phyloP scores from a whole-genome alignment of 1,140 invertebrate species.

The Zaprionus davidi region DNA sequence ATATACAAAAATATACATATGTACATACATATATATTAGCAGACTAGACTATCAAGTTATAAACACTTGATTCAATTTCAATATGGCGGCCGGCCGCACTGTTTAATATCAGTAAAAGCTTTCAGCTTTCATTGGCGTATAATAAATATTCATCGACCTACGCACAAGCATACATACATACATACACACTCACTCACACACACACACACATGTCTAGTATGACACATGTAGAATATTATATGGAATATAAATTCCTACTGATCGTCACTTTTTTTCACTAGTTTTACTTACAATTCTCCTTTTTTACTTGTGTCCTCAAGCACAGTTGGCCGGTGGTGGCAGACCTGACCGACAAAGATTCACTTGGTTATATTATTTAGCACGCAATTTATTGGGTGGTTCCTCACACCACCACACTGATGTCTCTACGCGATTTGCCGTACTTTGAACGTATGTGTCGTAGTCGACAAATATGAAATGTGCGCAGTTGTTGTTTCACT shows the following conservation, averaged over 20 bases:
- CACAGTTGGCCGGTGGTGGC: conserved; percentile 59
- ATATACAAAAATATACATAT: background rate
- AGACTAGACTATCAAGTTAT: background rate
- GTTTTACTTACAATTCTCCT: conserved; percentile 60
- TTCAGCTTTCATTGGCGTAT: conserved; percentile 25
- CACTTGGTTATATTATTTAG: conserved; percentile 48
- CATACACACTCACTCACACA: conserved; percentile 15
- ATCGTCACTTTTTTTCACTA: conserved; percentile 5
- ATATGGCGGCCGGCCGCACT: conserved; percentile 55
- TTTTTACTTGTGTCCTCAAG: conserved; percentile 58
- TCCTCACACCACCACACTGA: conserved; percentile 65
- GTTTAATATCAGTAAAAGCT: conserved; percentile 24
- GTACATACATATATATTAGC: background rate
- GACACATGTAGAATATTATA: background rate
- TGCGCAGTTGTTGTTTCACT: conserved; percentile 60
- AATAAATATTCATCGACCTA: conserved; percentile 14
- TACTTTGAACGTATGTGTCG: conserved; percentile 8
- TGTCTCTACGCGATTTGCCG: conserved; percentile 53
- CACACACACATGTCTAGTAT: background rate
- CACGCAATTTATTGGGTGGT: conserved; percentile 71
- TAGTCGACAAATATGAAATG: conserved; percentile 29
- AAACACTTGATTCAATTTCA: conserved; percentile 49
- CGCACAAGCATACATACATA: conserved; percentile 5
- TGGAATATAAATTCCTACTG: background rate
- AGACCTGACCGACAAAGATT: conserved; percentile 59